phyloP scores from a whole-genome alignment of 1,140 invertebrate genomes.

The Ips nitidus region DNA sequence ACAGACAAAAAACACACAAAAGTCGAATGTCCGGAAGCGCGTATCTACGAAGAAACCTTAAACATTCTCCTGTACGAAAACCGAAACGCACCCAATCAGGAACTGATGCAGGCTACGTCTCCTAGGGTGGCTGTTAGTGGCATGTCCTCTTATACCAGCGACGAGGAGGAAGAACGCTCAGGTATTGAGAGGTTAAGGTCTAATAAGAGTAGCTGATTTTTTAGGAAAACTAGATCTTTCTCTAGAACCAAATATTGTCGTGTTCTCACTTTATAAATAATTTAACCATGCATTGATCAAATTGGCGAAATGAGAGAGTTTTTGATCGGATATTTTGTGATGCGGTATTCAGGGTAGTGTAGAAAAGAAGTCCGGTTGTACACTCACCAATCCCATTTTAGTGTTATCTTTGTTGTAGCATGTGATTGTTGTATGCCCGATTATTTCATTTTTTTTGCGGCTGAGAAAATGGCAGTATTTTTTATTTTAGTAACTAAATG shows the following conservation, averaged over 20 bases:
- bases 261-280: background rate
- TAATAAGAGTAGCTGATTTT: constrained; percentile 59
- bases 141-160: constrained; percentile 77
- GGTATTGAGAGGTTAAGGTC: constrained; percentile 73
- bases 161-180: constrained; percentile 80
- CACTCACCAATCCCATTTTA: too few relatives aligned
- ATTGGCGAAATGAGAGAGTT: background rate
- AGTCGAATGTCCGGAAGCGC: constrained; percentile 98
- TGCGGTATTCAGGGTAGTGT: too few relatives aligned
- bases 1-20: constrained; percentile 99
- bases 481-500: too few relatives aligned
- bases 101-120: constrained; percentile 94
- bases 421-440: too few relatives aligned
- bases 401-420: too few relatives aligned
- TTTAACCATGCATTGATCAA: background rate
- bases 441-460: too few relatives aligned
- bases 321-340: too few relatives aligned
- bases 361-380: too few relatives aligned
- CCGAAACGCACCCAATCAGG: constrained; percentile 90
- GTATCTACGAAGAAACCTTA: constrained; percentile 97
- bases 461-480: too few relatives aligned
- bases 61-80: constrained; percentile 96
- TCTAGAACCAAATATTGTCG: constrained; percentile 15
- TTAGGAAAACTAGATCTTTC: constrained; percentile 24
- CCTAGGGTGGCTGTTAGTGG: constrained; percentile 68